Conservation (phyloP, 2,888 invertebrate species). For the Aleiodes alternator region DNA sequence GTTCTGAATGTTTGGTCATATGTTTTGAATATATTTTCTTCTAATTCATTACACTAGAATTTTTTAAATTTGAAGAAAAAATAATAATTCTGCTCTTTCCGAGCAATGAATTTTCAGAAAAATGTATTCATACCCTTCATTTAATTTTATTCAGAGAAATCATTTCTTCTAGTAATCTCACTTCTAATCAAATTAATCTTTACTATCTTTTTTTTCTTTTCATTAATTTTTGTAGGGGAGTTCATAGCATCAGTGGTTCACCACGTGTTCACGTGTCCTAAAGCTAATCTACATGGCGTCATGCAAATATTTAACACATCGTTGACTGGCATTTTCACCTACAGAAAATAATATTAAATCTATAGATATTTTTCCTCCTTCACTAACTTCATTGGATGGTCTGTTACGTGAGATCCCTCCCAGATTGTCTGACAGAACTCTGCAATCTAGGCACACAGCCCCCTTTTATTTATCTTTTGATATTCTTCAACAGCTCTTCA, state of each 20-base stretch:
- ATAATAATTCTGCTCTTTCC: no score
- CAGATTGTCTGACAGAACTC: no score
- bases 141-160: no score
- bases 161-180: no score
- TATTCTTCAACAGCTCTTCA: no score
- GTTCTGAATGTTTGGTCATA: background rate
- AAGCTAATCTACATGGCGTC: constrained; percentile 33
- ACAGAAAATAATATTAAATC: background rate
- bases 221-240: constrained; percentile 54
- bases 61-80: no score
- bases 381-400: constrained; percentile 31
- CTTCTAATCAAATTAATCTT: constrained; percentile 12
- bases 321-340: constrained; percentile 2
- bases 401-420: no score
- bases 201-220: constrained; percentile 27
- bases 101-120: no score
- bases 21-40: background rate
- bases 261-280: constrained; percentile 33
- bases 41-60: no score
- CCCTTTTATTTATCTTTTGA: no score
- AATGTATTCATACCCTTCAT: no score
- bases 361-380: background rate
- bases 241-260: constrained; percentile 53
- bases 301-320: constrained; percentile 31
- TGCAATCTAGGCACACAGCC: no score